A percentile compares a stretch with the other conserved stretches of the same genome.
Conservation (phyloP, 2,113 vertebrate species). For the Bettongia penicillata region DNA sequence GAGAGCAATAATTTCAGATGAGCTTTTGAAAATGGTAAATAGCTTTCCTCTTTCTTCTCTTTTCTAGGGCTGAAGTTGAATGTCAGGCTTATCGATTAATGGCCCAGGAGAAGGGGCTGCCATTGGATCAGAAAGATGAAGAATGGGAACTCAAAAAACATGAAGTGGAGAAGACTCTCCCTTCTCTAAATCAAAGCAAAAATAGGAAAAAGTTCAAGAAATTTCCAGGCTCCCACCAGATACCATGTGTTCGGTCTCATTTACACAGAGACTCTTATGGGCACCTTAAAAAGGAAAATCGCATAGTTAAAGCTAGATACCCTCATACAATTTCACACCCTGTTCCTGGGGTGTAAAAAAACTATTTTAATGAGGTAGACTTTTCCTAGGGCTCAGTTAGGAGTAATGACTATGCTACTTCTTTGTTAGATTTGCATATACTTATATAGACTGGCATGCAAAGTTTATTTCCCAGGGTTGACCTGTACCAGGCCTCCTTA, state of each 20-base stretch:
- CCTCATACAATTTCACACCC: background rate
- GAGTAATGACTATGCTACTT: fast-evolving
- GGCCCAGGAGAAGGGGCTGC: conserved; percentile 78
- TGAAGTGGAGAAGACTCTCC: conserved; percentile 75
- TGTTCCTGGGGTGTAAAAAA: background rate
- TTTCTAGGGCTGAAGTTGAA: conserved; percentile 89
- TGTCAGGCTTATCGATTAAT: conserved; percentile 79
- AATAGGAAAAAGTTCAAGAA: background rate
- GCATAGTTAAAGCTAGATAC: background rate
- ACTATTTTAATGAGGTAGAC: fast-evolving
- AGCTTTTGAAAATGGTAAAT: background rate
- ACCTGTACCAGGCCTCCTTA: background rate
- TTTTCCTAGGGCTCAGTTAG: background rate
- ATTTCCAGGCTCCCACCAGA: background rate
- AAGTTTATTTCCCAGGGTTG: background rate
- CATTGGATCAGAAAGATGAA: conserved; percentile 88
- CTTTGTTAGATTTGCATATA: background rate
- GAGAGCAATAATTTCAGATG: background rate
- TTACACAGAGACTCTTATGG: background rate
- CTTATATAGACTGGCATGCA: background rate
- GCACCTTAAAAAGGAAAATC: background rate
- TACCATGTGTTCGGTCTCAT: background rate
- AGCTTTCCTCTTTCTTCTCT: conserved; percentile 42
- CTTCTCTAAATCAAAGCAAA: background rate
- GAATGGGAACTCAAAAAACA: conserved; percentile 87